Base-by-base conservation (phyloP, 2,888 invertebrate genomes). In the Gortyna flavago region DNA sequence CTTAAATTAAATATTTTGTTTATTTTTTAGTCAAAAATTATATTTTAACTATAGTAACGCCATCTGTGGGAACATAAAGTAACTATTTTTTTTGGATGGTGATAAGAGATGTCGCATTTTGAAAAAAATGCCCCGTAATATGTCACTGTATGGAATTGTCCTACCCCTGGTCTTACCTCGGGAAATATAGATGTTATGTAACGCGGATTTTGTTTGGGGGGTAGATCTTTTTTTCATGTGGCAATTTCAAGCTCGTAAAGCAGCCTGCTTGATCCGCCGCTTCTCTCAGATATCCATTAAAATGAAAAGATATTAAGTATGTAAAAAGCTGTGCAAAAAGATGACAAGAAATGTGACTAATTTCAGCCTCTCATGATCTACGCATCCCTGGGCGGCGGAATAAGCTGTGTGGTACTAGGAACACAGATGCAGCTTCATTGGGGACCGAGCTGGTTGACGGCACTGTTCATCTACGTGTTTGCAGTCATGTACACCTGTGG, bases 401-500 rank as follows among this genome's bases (percentile, higher is more conserved):
- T 90, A 0, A 89, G 91, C 88, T 93, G 94, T 83, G 59, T 93
- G 5, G 61, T 92, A 57, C 91, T 95, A 11, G 95, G 94, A 11
- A 87, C 92, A 0, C 94, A 93, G 82, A 87, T 95, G 44, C 94
- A 94, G 29, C 57, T 92, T 32, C 88, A 90, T 18, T 93, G 93
- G 93, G 95, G 92, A 0, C 95, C 95, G 0, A 89, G 83, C 73
- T 92, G 93, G 91, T 13, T 93, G 35, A 90, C 93, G 0, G 93
- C 91, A 0, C 79, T 92, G 38, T 88, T 92, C 71, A 91, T 95
- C 25, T 93, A 93, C 84, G 7, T 88, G 1, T 95, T 91, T 84
- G 87, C 90, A 18, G 83, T 90, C 2, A 74, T 89, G 25, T 94
- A 91, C 81, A 91, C 90, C 0, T 78, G 92, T 5, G 94, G 95